Conservation (phyloP, 2,888 invertebrate species). For the Hybos culiciformis region DNA sequence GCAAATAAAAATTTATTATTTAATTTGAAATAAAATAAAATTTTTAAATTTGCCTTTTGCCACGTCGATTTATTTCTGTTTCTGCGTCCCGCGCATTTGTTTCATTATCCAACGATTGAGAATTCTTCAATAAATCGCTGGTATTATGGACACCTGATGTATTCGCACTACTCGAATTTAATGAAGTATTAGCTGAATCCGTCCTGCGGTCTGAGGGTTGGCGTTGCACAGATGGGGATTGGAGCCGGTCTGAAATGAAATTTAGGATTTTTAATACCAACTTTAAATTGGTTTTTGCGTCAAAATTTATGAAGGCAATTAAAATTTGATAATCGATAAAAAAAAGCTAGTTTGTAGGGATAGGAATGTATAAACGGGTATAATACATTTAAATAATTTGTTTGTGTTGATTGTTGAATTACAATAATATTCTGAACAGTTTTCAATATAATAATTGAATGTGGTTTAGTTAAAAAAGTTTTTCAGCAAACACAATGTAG, state of each 20-base stretch:
- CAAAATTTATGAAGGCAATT: background rate
- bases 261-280: constrained; percentile 6
- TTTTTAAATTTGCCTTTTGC: constrained; percentile 8
- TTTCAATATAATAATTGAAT: no score
- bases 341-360: no score
- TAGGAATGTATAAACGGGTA: no score
- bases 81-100: constrained; percentile 27
- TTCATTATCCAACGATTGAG: constrained; percentile 24
- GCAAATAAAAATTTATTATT: background rate
- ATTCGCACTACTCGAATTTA: constrained; percentile 27
- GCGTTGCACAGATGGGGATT: constrained; percentile 29
- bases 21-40: background rate
- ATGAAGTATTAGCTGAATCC: constrained; percentile 28
- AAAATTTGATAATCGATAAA: no score
- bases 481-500: no score
- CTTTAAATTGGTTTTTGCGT: background rate
- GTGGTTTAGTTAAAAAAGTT: no score
- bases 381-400: no score
- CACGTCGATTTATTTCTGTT: constrained; percentile 19
- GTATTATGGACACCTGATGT: constrained; percentile 18
- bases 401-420: no score
- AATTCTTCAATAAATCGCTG: constrained; percentile 20
- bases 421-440: no score
- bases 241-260: constrained; percentile 27
- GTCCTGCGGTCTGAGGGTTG: constrained; percentile 35